Percentiles rank a stretch among this genome's conserved stretches.
phyloP scores from a whole-genome alignment of 2,113 vertebrate species.

The Rallus limicola region DNA sequence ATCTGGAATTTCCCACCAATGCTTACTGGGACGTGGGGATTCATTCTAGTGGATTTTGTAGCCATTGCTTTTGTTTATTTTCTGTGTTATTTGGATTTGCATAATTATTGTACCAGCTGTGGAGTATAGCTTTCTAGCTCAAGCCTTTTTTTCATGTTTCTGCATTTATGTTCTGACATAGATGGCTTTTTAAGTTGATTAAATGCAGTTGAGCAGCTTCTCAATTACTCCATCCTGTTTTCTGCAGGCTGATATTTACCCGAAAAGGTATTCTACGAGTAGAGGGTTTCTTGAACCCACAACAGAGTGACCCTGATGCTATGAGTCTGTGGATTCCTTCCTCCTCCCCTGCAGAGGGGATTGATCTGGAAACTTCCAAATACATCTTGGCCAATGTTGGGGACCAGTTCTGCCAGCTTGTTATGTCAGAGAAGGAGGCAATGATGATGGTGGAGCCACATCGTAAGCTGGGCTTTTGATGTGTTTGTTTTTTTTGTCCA shows the following conservation, averaged over 20 bases:
- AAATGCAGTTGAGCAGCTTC: background rate
- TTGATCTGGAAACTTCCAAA: constrained; percentile 97
- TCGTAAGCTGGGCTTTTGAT: constrained; percentile 81
- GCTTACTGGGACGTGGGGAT: background rate
- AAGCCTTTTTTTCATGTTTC: background rate
- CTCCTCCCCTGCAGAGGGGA: constrained; percentile 86
- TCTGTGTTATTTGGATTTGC: background rate
- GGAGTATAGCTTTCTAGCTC: background rate
- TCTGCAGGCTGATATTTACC: constrained; percentile 90
- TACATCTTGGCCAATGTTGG: constrained; percentile 98
- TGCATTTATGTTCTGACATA: background rate
- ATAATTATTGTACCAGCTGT: background rate
- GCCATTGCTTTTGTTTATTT: background rate
- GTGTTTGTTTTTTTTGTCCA: background rate
- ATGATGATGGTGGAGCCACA: constrained; percentile 99
- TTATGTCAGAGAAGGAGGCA: constrained; percentile 99
- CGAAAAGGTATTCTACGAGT: constrained; percentile 94
- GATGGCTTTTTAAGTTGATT: background rate
- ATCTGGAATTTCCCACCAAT: background rate
- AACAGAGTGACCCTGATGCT: constrained; percentile 95
- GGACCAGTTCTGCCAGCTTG: constrained; percentile 97
- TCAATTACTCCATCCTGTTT: background rate
- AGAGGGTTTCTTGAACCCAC: constrained; percentile 95
- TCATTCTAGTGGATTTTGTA: background rate
- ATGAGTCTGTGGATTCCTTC: constrained; percentile 97